Evolutionary conservation across 2,113 vertebrate genomes (phyloP), one percentile per base, ranked within the genome.

Genomic region (Rynchops niger): DNA sequence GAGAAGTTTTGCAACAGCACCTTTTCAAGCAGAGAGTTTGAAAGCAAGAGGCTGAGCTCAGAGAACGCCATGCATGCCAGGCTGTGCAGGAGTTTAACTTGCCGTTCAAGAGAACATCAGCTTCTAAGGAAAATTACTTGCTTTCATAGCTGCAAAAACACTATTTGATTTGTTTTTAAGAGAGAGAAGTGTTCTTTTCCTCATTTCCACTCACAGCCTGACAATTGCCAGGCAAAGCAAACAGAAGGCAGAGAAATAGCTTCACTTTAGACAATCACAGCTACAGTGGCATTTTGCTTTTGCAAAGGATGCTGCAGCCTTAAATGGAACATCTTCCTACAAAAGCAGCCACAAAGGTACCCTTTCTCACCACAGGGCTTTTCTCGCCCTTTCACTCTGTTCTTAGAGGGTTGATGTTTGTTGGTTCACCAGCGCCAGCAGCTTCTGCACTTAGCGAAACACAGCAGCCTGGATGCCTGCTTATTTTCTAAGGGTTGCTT

Each of bases 361-460:
- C 20, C 23, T 70, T 76, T 66, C 79, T 61, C 45, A 14, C 79
- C 62, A 15, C 4, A 19, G 29, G 27, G 6, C n/a, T 61, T 76
- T 90, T 27, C 56, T 90, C 86, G 40, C 26, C 40, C 12, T 77
- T 86, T 77, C 25, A 6, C 34, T 52, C 34, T 74, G 27, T 36
- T 85, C 47, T 85, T 34, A 42, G 36, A 58, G 3, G 9, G 52
- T 0, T 76, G 26, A 29, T 59, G 20, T 32, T 67, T 77, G 58
- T 47, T 29, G 56, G 38, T 88, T 29, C 36, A 23, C 4, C 49
- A 72, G 42, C 1, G 1, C 22, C 0, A 0, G 45, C 65, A 52
- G 6, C 38, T 85, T 58, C 65, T 62, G 40, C 0, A 1, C 21
- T 52, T 62, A 9, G 22, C 56, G 79, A 47, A 82, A 62, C 52